Evolutionary conservation across 2,113 vertebrate species (phyloP).

Genomic region (Bubo scandiacus): DNA sequence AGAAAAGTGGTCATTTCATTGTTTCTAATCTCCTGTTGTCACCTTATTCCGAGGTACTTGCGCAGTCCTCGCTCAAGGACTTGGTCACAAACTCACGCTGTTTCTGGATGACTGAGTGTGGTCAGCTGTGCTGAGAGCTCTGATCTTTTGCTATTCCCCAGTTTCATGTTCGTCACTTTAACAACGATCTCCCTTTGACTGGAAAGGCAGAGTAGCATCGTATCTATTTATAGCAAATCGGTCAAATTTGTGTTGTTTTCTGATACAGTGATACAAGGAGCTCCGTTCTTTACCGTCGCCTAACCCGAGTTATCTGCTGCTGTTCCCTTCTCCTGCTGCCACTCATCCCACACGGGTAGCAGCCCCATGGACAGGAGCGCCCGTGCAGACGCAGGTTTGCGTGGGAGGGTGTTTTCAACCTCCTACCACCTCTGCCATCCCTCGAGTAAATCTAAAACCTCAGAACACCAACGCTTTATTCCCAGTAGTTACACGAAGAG

Average conservation of each 20-base stretch:
- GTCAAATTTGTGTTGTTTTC: background rate
- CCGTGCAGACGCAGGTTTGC: background rate
- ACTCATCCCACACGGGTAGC: background rate
- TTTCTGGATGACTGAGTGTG: background rate
- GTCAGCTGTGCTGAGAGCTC: background rate
- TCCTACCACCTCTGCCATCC: background rate
- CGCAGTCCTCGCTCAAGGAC: background rate
- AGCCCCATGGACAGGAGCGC: accelerated
- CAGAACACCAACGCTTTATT: background rate
- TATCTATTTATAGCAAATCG: background rate
- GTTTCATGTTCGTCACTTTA: background rate
- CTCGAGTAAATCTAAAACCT: background rate
- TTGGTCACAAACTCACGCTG: accelerated
- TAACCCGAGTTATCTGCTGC: background rate
- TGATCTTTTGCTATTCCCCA: background rate
- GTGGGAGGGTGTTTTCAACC: background rate
- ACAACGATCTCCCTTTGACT: background rate
- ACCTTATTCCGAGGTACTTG: background rate
- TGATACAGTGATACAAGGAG: background rate
- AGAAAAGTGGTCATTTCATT: background rate
- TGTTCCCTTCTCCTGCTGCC: background rate
- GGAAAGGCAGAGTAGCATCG: background rate
- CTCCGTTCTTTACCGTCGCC: background rate
- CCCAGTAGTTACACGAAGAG: background rate
- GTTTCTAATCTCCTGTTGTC: background rate